phyloP scores from a whole-genome alignment of 2,113 vertebrate genomes.

The Clinocottus analis region DNA sequence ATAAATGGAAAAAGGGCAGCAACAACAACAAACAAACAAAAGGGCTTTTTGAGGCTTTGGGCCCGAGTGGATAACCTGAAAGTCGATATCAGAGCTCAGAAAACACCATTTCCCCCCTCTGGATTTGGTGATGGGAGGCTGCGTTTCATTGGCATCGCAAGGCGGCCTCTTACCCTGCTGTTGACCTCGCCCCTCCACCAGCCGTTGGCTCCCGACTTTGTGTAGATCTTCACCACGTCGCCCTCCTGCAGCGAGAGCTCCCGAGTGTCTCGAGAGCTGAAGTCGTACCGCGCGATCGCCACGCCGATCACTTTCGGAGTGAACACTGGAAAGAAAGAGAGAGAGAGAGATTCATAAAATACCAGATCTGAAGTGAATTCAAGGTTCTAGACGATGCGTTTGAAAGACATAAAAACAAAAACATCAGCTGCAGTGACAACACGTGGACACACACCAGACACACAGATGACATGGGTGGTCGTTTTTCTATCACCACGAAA shows the following conservation, averaged over 20 bases:
- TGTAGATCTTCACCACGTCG: conserved; percentile 96
- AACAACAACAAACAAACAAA: not conserved
- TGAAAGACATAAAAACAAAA: not conserved
- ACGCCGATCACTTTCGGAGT: conserved; percentile 94
- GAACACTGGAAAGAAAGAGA: conserved; percentile 84
- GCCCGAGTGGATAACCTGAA: not conserved
- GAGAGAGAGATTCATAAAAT: not conserved
- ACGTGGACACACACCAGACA: not conserved
- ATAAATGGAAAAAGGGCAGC: not conserved
- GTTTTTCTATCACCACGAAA: not conserved
- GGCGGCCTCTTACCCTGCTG: conserved; percentile 86
- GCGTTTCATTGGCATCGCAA: not conserved
- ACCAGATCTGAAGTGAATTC: not conserved
- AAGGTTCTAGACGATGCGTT: not conserved
- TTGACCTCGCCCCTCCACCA: conserved; percentile 99
- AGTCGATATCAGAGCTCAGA: not conserved
- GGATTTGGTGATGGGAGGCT: not conserved
- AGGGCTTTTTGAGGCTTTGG: not conserved
- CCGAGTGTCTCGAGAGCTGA: conserved; percentile 94
- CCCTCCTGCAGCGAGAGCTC: conserved; percentile 94
- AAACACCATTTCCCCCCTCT: not conserved
- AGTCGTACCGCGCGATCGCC: conserved; percentile 96
- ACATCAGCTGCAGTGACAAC: not conserved
- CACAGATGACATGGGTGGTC: not conserved
- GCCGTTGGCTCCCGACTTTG: conserved; percentile 93